Evolutionary conservation across 2,113 vertebrate genomes (phyloP).

Genomic region (Peromyscus leucopus): DNA sequence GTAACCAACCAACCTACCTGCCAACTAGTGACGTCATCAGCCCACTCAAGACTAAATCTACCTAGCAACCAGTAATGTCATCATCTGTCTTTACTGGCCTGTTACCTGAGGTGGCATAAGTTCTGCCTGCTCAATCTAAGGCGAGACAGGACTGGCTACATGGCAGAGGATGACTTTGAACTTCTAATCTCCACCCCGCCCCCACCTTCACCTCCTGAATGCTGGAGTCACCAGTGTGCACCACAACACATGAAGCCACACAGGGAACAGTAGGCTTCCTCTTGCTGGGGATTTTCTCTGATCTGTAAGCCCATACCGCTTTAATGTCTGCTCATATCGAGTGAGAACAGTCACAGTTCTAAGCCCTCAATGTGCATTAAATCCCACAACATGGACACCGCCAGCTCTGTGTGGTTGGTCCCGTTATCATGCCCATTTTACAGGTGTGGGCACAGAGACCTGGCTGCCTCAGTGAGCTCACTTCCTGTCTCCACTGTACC

Average conservation of each 20-base stretch:
- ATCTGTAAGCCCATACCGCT: neutral
- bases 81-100: neutral
- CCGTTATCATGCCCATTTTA: neutral
- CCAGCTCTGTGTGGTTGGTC: neutral
- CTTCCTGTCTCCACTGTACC: neutral
- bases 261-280: neutral
- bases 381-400: neutral
- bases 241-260: neutral
- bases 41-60: neutral
- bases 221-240: neutral
- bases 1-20: conserved; percentile 16
- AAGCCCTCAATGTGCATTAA: neutral
- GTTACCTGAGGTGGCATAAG: neutral
- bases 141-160: neutral
- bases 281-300: neutral
- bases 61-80: conserved; percentile 30
- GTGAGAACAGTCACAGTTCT: neutral
- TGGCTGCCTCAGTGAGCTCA: neutral
- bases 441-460: neutral
- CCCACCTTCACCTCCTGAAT: neutral
- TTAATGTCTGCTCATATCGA: neutral
- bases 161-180: neutral
- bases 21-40: neutral
- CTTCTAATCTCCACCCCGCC: neutral
- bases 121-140: neutral